Conservation (phyloP, 2,888 invertebrate species). For the Atrina japonica region DNA sequence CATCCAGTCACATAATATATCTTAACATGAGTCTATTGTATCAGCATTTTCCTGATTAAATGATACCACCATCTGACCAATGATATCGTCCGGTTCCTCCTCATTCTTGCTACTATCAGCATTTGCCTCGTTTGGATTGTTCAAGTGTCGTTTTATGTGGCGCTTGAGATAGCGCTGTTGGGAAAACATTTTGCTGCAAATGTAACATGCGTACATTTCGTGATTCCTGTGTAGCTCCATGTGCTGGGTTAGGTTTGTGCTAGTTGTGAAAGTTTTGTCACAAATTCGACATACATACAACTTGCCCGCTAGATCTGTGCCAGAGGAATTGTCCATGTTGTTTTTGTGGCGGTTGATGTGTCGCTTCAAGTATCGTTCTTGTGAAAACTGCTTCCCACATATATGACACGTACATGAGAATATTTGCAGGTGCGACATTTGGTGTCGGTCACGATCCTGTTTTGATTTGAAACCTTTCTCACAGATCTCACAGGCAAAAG, state of each 20-base stretch:
- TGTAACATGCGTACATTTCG: constrained; percentile 46
- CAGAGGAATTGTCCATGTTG: not conserved
- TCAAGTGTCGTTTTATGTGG: constrained; percentile 15
- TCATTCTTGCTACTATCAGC: not conserved
- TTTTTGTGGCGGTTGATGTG: constrained; percentile 37
- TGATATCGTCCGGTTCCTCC: constrained; percentile 3
- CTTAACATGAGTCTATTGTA: too few relatives aligned
- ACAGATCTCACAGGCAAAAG: constrained; percentile 43
- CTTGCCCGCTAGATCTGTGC: not conserved
- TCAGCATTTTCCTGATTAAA: constrained; percentile 9
- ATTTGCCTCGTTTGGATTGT: not conserved
- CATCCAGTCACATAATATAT: too few relatives aligned
- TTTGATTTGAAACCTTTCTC: constrained; percentile 42
- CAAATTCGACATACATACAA: constrained; percentile 46
- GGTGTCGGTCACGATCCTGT: constrained; percentile 45
- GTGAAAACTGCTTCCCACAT: constrained; percentile 46
- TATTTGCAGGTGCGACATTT: constrained; percentile 38
- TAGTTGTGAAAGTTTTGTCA: constrained; percentile 43
- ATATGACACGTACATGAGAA: constrained; percentile 39
- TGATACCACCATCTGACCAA: constrained; percentile 17
- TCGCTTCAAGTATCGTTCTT: constrained; percentile 46
- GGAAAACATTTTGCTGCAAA: constrained; percentile 36
- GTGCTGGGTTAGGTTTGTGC: constrained; percentile 46
- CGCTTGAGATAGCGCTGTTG: constrained; percentile 22
- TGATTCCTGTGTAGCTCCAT: constrained; percentile 45